Evolutionary conservation across 1,140 invertebrate genomes (phyloP).

Genomic region (Nylanderia fulva): DNA sequence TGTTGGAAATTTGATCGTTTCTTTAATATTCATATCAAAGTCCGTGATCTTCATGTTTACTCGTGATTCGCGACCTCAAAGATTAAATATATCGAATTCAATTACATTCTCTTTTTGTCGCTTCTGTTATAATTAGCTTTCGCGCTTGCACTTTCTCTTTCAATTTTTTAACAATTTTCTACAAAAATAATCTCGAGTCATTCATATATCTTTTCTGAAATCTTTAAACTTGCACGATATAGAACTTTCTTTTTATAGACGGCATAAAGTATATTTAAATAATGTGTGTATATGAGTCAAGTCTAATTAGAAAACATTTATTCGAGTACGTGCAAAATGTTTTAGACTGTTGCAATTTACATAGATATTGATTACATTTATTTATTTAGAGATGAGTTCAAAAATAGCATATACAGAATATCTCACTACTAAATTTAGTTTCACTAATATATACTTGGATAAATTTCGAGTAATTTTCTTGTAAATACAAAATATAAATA

Average conservation of each 20-base stretch:
- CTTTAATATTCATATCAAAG: constrained; percentile 17
- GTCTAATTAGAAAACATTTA: background rate
- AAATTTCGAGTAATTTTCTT: background rate
- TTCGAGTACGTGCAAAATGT: background rate
- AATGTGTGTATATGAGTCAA: background rate
- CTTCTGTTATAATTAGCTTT: constrained; percentile 16
- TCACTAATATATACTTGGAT: background rate
- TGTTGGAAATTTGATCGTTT: constrained; percentile 13
- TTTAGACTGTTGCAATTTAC: background rate
- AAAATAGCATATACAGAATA: background rate
- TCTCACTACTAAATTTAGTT: background rate
- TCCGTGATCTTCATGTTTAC: background rate
- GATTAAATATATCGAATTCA: constrained; percentile 24
- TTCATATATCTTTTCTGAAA: background rate
- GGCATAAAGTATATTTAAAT: background rate
- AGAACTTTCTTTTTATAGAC: background rate
- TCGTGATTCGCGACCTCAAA: background rate
- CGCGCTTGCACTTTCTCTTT: background rate
- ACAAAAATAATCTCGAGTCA: background rate
- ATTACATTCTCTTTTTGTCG: constrained; percentile 11
- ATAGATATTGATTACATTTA: background rate
- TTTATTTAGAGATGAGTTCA: background rate
- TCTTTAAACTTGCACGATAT: background rate
- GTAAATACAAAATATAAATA: background rate
- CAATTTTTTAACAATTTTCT: background rate